Conservation (phyloP, 2,888 invertebrate species). For the Pandemis cinnamomeana region DNA sequence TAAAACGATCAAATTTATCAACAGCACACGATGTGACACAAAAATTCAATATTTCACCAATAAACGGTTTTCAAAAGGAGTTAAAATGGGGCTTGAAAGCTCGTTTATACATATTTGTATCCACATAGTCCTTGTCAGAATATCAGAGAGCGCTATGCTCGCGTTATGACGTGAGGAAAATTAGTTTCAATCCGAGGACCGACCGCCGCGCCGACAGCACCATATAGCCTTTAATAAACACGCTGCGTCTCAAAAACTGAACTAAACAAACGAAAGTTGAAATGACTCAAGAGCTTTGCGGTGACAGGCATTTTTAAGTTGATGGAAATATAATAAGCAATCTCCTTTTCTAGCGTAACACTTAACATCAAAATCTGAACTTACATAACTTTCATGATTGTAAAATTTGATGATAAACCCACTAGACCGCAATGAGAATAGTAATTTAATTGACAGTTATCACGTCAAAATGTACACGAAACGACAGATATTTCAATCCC, state of each 20-base stretch:
- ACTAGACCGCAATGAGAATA: too few relatives aligned
- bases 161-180: conserved; percentile 72
- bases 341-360: neutral
- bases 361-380: too few relatives aligned
- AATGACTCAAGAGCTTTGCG: neutral
- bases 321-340: neutral
- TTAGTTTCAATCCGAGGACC: conserved; percentile 72
- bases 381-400: too few relatives aligned
- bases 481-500: too few relatives aligned
- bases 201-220: conserved; percentile 67
- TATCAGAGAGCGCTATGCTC: conserved; percentile 54
- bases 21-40: conserved; percentile 7
- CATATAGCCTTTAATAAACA: conserved; percentile 53
- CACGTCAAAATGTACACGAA: too few relatives aligned
- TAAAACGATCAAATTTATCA: neutral
- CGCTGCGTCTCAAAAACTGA: conserved; percentile 33
- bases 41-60: conserved; percentile 39
- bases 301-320: neutral
- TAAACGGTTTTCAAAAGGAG: conserved; percentile 37
- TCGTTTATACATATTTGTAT: conserved; percentile 44
- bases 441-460: too few relatives aligned
- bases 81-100: conserved; percentile 36
- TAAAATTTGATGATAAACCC: too few relatives aligned
- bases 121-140: conserved; percentile 59
- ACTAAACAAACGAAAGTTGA: conserved; percentile 7